phyloP scores from a whole-genome alignment of 2,113 vertebrate species.

The Elanus axillaris region DNA sequence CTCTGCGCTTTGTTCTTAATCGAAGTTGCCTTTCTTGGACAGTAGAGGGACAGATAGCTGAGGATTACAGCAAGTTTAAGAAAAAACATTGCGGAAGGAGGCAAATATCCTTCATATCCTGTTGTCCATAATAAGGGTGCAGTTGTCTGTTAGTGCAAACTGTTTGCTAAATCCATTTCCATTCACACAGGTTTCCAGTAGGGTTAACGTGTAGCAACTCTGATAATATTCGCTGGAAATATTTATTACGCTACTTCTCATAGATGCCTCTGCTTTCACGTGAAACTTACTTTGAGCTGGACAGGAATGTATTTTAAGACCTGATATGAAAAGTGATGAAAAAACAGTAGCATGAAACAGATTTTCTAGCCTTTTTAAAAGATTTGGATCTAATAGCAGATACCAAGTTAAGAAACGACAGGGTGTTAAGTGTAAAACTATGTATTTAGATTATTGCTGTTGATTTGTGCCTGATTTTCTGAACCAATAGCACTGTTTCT shows the following conservation, averaged over 20 bases:
- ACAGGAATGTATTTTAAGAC: background rate
- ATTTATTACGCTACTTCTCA: background rate
- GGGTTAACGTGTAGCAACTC: background rate
- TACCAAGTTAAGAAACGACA: background rate
- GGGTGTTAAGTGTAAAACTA: background rate
- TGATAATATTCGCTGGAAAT: background rate
- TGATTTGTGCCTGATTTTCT: background rate
- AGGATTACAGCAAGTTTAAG: background rate
- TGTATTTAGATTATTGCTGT: background rate
- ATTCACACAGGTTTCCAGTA: background rate
- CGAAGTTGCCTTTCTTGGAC: background rate
- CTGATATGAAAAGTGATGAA: background rate
- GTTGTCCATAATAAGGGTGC: background rate
- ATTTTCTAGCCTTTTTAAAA: background rate
- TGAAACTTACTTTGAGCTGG: background rate
- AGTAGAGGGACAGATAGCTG: background rate
- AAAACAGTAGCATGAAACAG: background rate
- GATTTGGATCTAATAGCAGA: background rate
- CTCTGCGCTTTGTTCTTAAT: background rate
- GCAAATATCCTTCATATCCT: background rate
- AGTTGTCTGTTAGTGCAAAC: background rate
- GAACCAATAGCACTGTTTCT: background rate
- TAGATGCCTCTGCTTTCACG: background rate
- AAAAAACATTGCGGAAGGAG: background rate
- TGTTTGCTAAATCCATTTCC: background rate